Evolutionary conservation across 2,888 invertebrate genomes (phyloP), one percentile per base, ranked within the genome.

Genomic region (Stenchaetothrips biformis): DNA sequence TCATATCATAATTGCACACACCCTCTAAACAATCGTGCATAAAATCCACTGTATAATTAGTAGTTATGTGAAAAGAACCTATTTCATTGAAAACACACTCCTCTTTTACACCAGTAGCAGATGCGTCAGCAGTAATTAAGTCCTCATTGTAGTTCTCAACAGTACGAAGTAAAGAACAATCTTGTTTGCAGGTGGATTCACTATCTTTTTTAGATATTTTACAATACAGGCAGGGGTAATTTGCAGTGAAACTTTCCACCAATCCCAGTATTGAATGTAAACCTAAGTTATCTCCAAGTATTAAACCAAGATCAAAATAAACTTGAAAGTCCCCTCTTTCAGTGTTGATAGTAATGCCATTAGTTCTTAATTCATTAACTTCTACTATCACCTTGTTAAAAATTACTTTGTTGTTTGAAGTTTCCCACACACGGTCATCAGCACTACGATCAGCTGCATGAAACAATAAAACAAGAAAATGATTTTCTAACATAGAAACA

Each of bases 201-300:
- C 21, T n/a, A 49, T 81, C 81, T 8, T 6, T 18, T 49, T 80
- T 81, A 16, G 18, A 3, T 80, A 83, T 81, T 79, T 78, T 79
- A 79, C 83, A 83, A 79, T 83, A 82, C 25, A 82, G 62, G 47
- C 83, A 83, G 18, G 82, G 79, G 78, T 77, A 82, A 77, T 82
- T 81, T 6, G 80, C 82, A 47, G 80, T 74, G 59, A 83, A 83
- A 79, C 59, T 81, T 81, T 83, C 82, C 0, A 82, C 78, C 77
- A 82, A 82, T 25, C 83, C 83, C 13, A 82, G 78, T 11, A 83
- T 81, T 8, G 80, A 79, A 81, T 82, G 80, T 8, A 83, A 78
- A 8, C 83, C 82, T 7, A 81, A 74, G 77, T 83, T 83, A 49
- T 83, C 82, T 3, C 82, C 83, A 18, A 82, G 59, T 8, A 83